Base-by-base conservation (phyloP, 1,140 invertebrate species). In the Drosophila lini region DNA sequence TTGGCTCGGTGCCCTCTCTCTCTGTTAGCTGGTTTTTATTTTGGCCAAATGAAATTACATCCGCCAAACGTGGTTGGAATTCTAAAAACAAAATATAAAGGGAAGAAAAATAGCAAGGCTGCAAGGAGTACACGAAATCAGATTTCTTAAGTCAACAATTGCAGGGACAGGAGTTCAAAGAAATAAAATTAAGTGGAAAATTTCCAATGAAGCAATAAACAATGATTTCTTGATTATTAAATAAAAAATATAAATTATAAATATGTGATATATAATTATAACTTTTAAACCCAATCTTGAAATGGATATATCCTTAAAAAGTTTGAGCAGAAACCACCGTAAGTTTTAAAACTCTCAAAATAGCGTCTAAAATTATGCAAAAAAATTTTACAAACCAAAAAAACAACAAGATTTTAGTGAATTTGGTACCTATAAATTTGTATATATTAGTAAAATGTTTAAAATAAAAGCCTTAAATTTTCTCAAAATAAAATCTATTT, bases 1-100 rank as follows among this genome's bases (percentile, higher is more conserved):
- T 67, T 59, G 45, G 44, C 22, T 41, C 16, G 28, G 31, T 28
- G 34, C 11, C 13, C n/a, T 13, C 28, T 15, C 28, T 36, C 15
- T 25, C 16, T 22, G n/a, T 15, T 45, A 34, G 48, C 32, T 53
- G 28, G 28, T 68, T 62, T 53, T 28, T 41, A 44, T 58, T 67
- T 48, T 55, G 41, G 5, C 45, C 40, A 63, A 61, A 50, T 76
- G 62, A 44, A 81, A 60, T 44, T 64, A 76, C 63, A 77, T 70
- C 55, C 64, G 52, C 40, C 52, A 80, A 81, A 80, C 78, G 78
- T 81, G 78, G 60, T 40, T 70, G 38, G 78, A 58, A 76, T 80
- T 70, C 31, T 16, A 34, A 44, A 50, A 47, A 61, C 58, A 57
- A 3, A 44, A 36, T 28, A 36, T 13, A 13, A 34, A 28, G 9